phyloP scores from a whole-genome alignment of 2,888 invertebrate species.

The Papilio elwesi region DNA sequence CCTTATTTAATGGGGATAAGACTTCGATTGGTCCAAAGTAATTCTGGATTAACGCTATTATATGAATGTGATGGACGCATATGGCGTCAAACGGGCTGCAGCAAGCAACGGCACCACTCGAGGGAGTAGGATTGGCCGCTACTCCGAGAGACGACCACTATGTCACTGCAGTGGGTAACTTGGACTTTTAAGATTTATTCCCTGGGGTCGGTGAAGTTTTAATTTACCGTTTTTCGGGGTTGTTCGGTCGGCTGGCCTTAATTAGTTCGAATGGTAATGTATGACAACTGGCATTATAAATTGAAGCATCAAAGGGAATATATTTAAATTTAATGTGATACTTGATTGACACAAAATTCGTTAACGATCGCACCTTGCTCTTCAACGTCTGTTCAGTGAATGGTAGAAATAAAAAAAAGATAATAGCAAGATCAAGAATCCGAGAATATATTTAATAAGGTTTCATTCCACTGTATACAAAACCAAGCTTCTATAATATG shows the following conservation, averaged over 20 bases:
- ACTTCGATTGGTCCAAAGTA: constrained; percentile 56
- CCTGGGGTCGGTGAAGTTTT: constrained; percentile 40
- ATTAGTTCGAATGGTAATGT: constrained; percentile 42
- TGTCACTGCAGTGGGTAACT: constrained; percentile 59
- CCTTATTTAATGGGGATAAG: constrained; percentile 58
- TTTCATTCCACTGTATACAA: too few species aligned
- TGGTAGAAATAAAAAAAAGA: too few species aligned
- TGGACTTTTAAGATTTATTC: constrained; percentile 64
- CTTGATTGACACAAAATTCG: neutral
- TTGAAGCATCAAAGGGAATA: constrained; percentile 24
- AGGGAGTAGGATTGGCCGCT: constrained; percentile 78
- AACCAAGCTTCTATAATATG: too few species aligned
- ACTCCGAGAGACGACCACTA: constrained; percentile 67
- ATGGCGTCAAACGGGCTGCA: constrained; percentile 82
- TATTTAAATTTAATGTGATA: neutral
- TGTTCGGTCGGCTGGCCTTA: constrained; percentile 40
- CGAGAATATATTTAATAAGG: too few species aligned
- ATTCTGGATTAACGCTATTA: constrained; percentile 59
- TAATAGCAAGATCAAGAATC: too few species aligned
- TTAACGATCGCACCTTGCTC: too few species aligned
- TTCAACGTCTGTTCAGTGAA: too few species aligned
- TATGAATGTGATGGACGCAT: constrained; percentile 62
- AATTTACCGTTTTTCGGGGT: constrained; percentile 40
- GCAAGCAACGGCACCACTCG: constrained; percentile 80
- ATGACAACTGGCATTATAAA: constrained; percentile 13